phyloP scores from a whole-genome alignment of 2,113 vertebrate genomes.

The Lycocorax pyrrhopterus region DNA sequence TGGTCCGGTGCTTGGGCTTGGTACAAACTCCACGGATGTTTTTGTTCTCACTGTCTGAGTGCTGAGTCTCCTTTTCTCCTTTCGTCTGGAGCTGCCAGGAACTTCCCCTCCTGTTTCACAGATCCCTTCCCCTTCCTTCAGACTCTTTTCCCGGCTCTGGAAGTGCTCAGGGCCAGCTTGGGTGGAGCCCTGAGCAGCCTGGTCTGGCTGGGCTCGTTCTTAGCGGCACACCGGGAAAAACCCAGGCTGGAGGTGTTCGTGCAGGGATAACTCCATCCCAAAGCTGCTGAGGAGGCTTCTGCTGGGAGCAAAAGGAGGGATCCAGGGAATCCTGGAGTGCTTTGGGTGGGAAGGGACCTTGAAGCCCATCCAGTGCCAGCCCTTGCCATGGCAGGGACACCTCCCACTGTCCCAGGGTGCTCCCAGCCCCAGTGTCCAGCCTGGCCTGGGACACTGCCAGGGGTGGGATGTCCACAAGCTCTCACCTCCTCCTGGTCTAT shows the following conservation, averaged over 20 bases:
- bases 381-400: background rate
- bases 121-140: background rate
- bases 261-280: accelerated
- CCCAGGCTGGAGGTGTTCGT: background rate
- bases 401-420: background rate
- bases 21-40: background rate
- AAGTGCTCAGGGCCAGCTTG: background rate
- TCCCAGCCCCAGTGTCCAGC: background rate
- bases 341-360: background rate
- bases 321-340: background rate
- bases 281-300: background rate
- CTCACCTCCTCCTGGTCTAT: accelerated
- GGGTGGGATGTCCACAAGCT: background rate
- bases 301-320: background rate
- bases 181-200: background rate
- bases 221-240: background rate
- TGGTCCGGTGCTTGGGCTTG: background rate
- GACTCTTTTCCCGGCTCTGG: background rate
- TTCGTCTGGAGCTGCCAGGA: background rate
- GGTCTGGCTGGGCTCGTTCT: background rate
- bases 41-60: background rate
- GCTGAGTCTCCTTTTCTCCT: background rate
- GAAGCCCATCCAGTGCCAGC: background rate
- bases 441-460: background rate
- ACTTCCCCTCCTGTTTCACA: background rate